Base-by-base conservation (phyloP, 92 coral and sea anemone genomes). In the Palythoa grandiflora region DNA sequence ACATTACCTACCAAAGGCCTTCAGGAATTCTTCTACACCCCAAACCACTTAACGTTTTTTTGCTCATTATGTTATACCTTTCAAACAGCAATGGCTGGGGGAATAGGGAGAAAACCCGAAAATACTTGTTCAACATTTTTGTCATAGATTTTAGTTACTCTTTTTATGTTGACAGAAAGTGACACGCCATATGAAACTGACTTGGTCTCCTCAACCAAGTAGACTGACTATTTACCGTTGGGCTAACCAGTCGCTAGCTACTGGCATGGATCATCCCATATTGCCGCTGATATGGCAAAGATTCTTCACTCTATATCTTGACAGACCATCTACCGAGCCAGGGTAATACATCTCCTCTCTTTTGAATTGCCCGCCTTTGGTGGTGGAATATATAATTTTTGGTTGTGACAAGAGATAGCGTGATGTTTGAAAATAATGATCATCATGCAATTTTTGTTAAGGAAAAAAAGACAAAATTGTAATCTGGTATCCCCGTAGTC, bases 231-330 rank as follows among this genome's bases (percentile, higher is more conserved):
- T 97, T 79, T 97, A 97, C 88, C 99, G 99, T 37, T 94, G 97
- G 99, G 96, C 99, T 5, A 93, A 94, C 63, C 94, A 95, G 77
- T 92, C 98, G 51, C 73, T 97, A 88, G 93, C 86, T 8, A 91
- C 96, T 13, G 96, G 91, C 14, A 87, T 92, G 91, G 96, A 94
- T 57, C 98, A 97, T 74, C 98, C 99, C 0, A 71, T 85, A 37
- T 80, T 97, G 35, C 98, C 99, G 3, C 90, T 95, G 28, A 94
- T 97, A 51, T 97, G 99, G 99, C 99, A 97, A 85, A 93, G 92
- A 38, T 97, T 97, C 85, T 97, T 97, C 44, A 87, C 88, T 40
- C 90, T 94, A 38, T 97, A 93, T 53, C 94, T 97, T 17, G 93
- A 91, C 87, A 89, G 98, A 14, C 94, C 98, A n/a, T 74, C 91